phyloP scores from a whole-genome alignment of 1,140 invertebrate genomes.

The Drosophila pectinifera region DNA sequence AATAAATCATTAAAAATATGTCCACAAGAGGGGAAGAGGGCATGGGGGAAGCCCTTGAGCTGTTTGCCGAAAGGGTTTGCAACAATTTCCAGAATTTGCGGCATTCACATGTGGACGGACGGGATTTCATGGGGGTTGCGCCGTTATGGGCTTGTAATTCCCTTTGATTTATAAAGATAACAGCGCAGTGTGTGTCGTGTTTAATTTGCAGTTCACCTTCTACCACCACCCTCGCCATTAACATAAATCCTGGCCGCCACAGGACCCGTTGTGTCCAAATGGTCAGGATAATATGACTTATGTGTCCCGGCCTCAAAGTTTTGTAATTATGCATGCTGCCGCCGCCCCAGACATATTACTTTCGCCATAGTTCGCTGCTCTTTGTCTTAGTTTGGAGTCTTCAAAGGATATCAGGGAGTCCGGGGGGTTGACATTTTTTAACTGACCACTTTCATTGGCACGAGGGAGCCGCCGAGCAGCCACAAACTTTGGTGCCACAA shows the following conservation, averaged over 20 bases:
- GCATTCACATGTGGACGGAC: conserved; percentile 35
- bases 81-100: conserved; percentile 66
- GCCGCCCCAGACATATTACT: conserved; percentile 38
- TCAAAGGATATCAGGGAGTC: conserved; percentile 17
- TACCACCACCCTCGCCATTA: conserved; percentile 22
- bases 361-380: conserved; percentile 34
- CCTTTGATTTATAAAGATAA: conserved; percentile 84
- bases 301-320: conserved; percentile 48
- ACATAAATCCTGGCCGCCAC: conserved; percentile 58
- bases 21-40: conserved; percentile 1
- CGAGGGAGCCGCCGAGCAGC: conserved; percentile 25
- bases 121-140: conserved; percentile 6
- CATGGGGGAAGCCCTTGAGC: conserved; percentile 24
- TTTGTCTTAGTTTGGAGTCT: conserved; percentile 35
- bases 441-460: conserved; percentile 70
- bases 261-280: conserved; percentile 27
- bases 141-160: conserved; percentile 62
- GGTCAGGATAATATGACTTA: conserved; percentile 74
- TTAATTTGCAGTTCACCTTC: conserved; percentile 65
- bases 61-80: conserved; percentile 62
- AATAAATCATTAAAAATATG: conserved; percentile 84
- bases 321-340: conserved; percentile 44
- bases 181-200: conserved; percentile 77
- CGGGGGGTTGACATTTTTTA: conserved; percentile 64
- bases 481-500: conserved; percentile 57